Conservation (phyloP, 2,113 vertebrate genomes). For the Chroicocephalus ridibundus region DNA sequence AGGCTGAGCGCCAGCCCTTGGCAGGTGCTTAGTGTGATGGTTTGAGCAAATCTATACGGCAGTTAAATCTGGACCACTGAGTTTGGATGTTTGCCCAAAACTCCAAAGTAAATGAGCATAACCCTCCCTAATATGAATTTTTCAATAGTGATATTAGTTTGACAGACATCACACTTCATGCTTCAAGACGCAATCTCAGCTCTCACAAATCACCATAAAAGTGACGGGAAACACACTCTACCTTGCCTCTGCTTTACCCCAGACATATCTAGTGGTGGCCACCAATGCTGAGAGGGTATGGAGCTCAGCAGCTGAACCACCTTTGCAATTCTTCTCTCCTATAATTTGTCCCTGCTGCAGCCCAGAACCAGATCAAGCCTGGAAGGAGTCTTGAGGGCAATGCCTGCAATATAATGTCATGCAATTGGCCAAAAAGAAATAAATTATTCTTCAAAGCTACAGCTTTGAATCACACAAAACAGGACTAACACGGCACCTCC, state of each 20-base stretch:
- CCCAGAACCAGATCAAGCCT: not conserved
- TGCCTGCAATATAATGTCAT: not conserved
- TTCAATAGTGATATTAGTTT: not conserved
- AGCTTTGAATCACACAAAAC: not conserved
- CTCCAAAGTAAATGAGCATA: not conserved
- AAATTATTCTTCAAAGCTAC: not conserved
- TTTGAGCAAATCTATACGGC: not conserved
- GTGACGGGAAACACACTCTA: not conserved
- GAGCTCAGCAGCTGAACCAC: not conserved
- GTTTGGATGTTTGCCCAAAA: not conserved
- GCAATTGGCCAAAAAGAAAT: not conserved
- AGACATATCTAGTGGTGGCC: not conserved
- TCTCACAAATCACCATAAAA: not conserved
- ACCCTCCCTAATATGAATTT: rapidly evolving
- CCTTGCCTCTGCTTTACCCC: not conserved
- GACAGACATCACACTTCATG: not conserved
- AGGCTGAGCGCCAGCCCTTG: not conserved
- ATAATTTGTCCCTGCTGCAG: not conserved
- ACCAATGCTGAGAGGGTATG: not conserved
- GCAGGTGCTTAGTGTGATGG: not conserved
- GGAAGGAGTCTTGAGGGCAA: not conserved
- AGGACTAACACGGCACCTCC: not conserved
- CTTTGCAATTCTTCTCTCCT: rapidly evolving
- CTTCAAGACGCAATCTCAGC: not conserved
- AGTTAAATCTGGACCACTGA: not conserved